Percentiles rank a stretch among this genome's conserved stretches.
These are phyloP conservation scores for Drosophila tristis DNA, from an alignment of 1,140 invertebrate genomes.

Conservation along the genomic window DNA sequence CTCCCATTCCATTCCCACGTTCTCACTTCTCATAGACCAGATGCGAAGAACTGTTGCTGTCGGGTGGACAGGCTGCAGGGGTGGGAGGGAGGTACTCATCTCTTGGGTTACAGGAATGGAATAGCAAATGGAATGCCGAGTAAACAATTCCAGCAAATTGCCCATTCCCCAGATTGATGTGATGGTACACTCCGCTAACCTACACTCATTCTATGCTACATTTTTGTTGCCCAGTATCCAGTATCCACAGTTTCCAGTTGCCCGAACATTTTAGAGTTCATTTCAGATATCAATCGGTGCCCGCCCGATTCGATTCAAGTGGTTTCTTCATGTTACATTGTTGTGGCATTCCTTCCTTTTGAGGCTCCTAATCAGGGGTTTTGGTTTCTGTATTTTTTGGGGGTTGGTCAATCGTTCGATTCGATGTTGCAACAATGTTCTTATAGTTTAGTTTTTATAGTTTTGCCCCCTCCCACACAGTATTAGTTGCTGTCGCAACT, in stretches of 20 bases:
- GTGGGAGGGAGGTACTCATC: background rate
- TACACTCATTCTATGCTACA: background rate
- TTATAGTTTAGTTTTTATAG: background rate
- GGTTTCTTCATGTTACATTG: constrained; percentile 4
- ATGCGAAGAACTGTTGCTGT: no score
- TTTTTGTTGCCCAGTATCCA: background rate
- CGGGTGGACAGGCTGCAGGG: background rate
- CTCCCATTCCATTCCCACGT: constrained; percentile 42
- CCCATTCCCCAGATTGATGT: constrained; percentile 1
- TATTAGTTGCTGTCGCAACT: no score
- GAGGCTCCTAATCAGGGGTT: background rate
- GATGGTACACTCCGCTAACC: background rate
- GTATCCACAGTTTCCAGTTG: constrained; percentile 4
- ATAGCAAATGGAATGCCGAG: constrained; percentile 21
- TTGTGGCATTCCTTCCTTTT: background rate
- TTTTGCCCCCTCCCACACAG: no score
- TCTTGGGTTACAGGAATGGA: constrained; percentile 23
- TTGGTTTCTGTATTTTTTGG: background rate
- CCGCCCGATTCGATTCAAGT: constrained; percentile 3
- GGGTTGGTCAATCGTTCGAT: constrained; percentile 9
- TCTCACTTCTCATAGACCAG: no score
- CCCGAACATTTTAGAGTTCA: background rate
- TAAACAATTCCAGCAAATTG: constrained; percentile 20
- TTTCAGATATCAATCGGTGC: background rate
- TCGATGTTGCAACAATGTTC: constrained; percentile 12